These are phyloP conservation scores for Caenorhabditis sinica DNA, from an alignment of 2,888 invertebrate species.

Conservation along the genomic window DNA sequence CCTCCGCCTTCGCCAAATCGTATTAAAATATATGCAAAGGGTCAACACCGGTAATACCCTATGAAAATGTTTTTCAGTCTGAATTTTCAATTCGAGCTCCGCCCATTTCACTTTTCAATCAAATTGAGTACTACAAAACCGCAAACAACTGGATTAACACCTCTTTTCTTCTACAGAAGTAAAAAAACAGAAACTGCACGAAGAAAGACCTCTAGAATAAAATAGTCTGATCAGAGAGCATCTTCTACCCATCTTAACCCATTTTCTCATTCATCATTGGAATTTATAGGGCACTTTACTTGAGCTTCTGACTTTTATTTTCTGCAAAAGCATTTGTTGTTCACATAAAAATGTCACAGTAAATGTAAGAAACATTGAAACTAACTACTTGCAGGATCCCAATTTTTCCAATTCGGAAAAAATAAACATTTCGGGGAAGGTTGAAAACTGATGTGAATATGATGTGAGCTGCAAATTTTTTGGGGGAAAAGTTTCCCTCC, in stretches of 20 bases:
- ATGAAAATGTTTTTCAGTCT: not conserved
- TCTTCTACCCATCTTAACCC: constrained; percentile 1
- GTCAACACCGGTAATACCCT: not conserved
- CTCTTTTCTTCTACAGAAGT: constrained; percentile 7
- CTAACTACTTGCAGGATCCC: not conserved
- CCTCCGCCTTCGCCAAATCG: not conserved
- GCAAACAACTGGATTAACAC: constrained; percentile 21
- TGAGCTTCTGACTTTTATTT: constrained; percentile 17
- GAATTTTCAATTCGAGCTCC: constrained; percentile 1
- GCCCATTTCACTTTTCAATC: constrained; percentile 5
- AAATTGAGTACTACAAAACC: constrained; percentile 12
- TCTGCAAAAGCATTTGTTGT: not conserved
- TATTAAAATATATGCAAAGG: not conserved
- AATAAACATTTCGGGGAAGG: no score
- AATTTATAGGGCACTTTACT: constrained; percentile 35
- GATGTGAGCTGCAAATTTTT: not conserved
- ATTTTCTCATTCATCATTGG: constrained; percentile 20
- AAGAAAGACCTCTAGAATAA: not conserved
- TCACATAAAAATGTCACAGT: constrained; percentile 12
- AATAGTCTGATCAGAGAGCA: constrained; percentile 6
- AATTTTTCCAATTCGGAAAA: no score
- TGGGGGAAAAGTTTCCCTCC: not conserved
- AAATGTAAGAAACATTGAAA: not conserved
- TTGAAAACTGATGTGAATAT: not conserved
- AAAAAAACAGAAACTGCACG: not conserved